phyloP scores from a whole-genome alignment of 1,140 invertebrate species.

The Holotrichia oblita region DNA sequence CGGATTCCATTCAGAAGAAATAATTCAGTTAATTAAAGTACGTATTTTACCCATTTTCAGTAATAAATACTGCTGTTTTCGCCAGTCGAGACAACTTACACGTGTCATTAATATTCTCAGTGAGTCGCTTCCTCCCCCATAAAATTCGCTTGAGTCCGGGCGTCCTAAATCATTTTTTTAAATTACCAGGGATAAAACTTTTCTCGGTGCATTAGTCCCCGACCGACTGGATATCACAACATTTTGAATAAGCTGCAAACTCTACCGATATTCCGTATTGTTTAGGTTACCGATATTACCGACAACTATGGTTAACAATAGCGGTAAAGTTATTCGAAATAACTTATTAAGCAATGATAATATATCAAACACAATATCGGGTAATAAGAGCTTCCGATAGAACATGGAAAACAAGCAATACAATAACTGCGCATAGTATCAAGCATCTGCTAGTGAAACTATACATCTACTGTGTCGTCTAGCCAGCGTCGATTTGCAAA shows the following conservation, averaged over 20 bases:
- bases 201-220: conserved; percentile 1
- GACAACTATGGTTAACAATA: neutral
- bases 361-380: conserved; percentile 20
- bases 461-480: conserved; percentile 1
- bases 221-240: neutral
- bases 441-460: neutral
- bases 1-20: conserved; percentile 20
- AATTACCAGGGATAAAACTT: conserved; percentile 3
- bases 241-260: neutral
- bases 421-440: neutral
- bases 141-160: conserved; percentile 8
- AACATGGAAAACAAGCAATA: neutral
- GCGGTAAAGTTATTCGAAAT: neutral
- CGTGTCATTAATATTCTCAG: conserved; percentile 20
- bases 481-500: conserved; percentile 30
- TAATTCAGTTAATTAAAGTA: conserved; percentile 18
- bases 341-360: conserved; percentile 11
- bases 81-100: conserved; percentile 11
- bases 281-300: neutral
- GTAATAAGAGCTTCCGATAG: neutral
- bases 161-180: conserved; percentile 28
- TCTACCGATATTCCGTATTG: neutral
- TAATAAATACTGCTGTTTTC: conserved; percentile 13
- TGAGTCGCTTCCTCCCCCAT: conserved; percentile 10
- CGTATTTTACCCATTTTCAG: conserved; percentile 16